Evolutionary conservation across 2,888 invertebrate species (phyloP), one percentile per base, ranked within the genome.

Genomic region (Chalcis sispes): DNA sequence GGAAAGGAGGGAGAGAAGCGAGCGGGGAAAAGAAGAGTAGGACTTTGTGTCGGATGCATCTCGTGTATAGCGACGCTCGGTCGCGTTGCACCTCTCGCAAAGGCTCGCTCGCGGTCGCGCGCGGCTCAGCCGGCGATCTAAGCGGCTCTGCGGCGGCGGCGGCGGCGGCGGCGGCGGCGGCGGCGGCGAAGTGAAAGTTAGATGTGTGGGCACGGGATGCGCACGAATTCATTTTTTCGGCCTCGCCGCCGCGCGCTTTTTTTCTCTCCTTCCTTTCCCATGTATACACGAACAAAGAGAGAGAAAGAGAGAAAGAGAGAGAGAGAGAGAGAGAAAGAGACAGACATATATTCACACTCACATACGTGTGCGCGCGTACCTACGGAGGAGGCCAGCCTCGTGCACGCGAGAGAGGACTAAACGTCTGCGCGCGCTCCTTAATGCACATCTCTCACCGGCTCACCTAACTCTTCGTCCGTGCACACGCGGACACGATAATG

Each of bases 141-240:
- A 81, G 83, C 85, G 87, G 85, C 15, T 87, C 86, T 85, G 81
- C 78, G 77, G 48, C 79, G 81, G 81, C 86, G 79, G 78, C 82
- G 82, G 56, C 59, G 25, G 73, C 48, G 4, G 54, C 52, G 29
- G 29, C 18, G 20, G 54, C 54, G 25, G 40, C 27, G 8, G n/a
- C n/a, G n/a, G 18, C 58, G 52, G 67, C 87, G 79, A 88, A 88
- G 88, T 88, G 88, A 88, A 88, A 88, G 88, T 88, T 88, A 85
- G 88, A 88, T 85, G 88, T 88, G 88, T 88, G 88, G 88, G 88
- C 88, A 88, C 87, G 88, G 88, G 88, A 88, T 88, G 88, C 88
- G 88, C 88, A 88, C 88, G 88, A 88, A 87, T 87, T 87, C 87
- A 88, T 88, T 88, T 88, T 88, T 88, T 75, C 65, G 77, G 75